These are phyloP conservation scores for Amphipyra tragopoginis DNA, from an alignment of 2,888 invertebrate species.

Conservation along the genomic window DNA sequence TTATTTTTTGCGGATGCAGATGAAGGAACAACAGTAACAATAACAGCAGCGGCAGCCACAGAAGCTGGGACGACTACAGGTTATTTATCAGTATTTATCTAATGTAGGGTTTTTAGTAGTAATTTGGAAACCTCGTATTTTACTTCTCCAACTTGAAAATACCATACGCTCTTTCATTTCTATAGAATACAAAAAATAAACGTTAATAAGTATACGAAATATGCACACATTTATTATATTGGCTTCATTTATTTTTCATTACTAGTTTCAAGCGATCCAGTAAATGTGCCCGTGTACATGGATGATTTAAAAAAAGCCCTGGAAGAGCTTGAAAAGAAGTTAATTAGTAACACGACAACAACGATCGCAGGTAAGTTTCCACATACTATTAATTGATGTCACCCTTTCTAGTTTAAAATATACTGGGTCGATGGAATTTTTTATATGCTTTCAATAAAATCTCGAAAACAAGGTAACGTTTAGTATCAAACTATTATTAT, in stretches of 20 bases:
- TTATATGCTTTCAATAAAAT: conserved; percentile 7
- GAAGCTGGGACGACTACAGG: not conserved
- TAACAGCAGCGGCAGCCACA: not conserved
- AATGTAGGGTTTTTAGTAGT: not conserved
- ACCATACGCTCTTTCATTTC: not conserved
- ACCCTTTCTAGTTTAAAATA: conserved; percentile 4
- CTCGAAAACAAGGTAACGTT: conserved; percentile 20
- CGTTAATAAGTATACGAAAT: not conserved
- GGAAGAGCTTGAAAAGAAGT: conserved; percentile 66
- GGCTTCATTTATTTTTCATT: conserved; percentile 6
- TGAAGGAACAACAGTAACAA: not conserved
- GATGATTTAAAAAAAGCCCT: conserved; percentile 75
- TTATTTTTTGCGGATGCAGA: not conserved
- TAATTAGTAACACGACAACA: not conserved
- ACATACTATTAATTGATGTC: not conserved
- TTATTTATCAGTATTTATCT: conserved; percentile 1
- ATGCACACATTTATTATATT: not conserved
- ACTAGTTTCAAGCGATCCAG: conserved; percentile 19
- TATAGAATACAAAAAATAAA: not conserved
- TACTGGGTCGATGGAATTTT: conserved; percentile 18
- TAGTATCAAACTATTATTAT: conserved; percentile 3
- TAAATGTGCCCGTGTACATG: conserved; percentile 66
- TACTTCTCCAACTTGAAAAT: too few relatives aligned
- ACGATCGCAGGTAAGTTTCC: conserved; percentile 9
- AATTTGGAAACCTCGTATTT: too few relatives aligned